Evolutionary conservation across 2,113 vertebrate species (phyloP).

Genomic region (Bettongia penicillata): DNA sequence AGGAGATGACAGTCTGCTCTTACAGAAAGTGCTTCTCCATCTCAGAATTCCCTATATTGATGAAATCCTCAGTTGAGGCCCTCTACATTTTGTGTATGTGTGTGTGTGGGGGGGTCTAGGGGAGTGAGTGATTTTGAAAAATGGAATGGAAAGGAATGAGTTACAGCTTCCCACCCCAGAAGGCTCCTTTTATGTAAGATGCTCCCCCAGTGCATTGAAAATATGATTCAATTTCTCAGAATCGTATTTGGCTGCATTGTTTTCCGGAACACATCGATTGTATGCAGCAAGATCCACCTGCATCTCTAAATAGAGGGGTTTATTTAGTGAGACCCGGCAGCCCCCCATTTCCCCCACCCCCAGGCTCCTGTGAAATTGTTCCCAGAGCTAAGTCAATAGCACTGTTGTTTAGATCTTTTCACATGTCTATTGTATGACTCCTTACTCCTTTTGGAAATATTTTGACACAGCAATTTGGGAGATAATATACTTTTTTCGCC

Average conservation of each 20-base stretch:
- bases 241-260: neutral
- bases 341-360: neutral
- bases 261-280: conserved; percentile 7
- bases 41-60: neutral
- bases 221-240: conserved; percentile 4
- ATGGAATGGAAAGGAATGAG: neutral
- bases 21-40: neutral
- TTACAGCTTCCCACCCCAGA: neutral
- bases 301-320: neutral
- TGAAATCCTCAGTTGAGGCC: neutral
- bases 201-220: neutral
- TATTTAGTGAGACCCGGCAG: neutral
- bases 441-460: neutral
- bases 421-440: neutral
- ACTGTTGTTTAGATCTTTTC: neutral
- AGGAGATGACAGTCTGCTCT: neutral
- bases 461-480: conserved; percentile 1
- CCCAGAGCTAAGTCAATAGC: neutral
- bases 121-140: neutral
- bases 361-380: conserved; percentile 1
- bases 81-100: neutral
- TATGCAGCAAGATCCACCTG: neutral
- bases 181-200: neutral
- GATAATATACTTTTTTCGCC: neutral
- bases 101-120: neutral